A percentile compares a stretch with the other conserved stretches of the same genome.
These are phyloP conservation scores for Brachypteracias leptosomus DNA, from an alignment of 2,113 vertebrate genomes.

Conservation along the genomic window DNA sequence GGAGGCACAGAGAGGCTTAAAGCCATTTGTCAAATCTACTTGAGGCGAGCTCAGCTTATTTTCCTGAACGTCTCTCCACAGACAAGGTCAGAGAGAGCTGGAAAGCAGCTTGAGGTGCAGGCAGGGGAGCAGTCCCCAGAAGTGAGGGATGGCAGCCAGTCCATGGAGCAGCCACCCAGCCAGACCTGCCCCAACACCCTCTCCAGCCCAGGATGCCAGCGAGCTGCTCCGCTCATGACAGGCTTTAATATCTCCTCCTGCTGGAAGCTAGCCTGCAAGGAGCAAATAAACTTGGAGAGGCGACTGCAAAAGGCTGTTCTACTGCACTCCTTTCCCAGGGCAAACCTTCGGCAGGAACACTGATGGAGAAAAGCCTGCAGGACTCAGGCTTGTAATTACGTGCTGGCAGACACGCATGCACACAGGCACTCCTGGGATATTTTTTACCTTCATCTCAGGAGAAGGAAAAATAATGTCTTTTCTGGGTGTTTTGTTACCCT, in stretches of 20 bases:
- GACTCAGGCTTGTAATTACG: background rate
- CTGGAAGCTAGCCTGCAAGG: background rate
- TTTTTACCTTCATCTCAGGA: background rate
- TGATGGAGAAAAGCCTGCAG: background rate
- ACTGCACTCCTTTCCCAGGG: background rate
- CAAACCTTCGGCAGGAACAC: background rate
- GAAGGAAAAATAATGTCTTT: background rate
- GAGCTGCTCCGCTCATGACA: background rate
- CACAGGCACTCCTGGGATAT: background rate
- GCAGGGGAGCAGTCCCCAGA: background rate
- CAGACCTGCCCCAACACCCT: background rate
- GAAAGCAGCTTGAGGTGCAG: rapidly evolving
- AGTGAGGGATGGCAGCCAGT: rapidly evolving
- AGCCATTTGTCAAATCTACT: background rate
- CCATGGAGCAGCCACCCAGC: background rate
- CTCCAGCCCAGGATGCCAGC: background rate
- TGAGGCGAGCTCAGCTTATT: background rate
- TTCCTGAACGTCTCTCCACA: background rate
- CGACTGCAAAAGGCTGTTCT: background rate
- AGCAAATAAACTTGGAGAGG: background rate
- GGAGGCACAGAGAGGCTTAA: background rate
- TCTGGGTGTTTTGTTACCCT: background rate
- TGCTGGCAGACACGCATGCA: background rate
- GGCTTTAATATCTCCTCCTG: background rate
- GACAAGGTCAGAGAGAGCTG: background rate